phyloP scores from a whole-genome alignment of 2,888 invertebrate species.

The Camptogramma bilineatum region DNA sequence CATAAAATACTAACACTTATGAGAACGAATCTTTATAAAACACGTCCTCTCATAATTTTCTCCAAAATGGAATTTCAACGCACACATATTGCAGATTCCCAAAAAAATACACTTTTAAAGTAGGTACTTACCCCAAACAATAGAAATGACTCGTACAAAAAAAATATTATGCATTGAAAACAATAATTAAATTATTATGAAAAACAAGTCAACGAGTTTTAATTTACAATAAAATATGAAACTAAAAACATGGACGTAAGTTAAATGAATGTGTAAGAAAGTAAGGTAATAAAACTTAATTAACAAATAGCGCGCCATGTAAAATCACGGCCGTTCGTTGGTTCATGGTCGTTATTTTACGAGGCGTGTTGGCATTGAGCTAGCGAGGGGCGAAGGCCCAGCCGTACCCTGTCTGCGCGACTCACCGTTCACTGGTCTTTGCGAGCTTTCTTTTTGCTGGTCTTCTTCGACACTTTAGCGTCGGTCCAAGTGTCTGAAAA shows the following conservation, averaged over 20 bases:
- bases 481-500: conserved; percentile 90
- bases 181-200: conserved; percentile 81
- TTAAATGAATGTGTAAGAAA: conserved; percentile 78
- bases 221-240: conserved; percentile 81
- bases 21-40: conserved; percentile 42
- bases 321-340: conserved; percentile 67
- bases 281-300: conserved; percentile 68
- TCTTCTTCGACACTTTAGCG: conserved; percentile 89
- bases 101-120: conserved; percentile 63
- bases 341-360: conserved; percentile 61
- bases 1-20: conserved; percentile 42
- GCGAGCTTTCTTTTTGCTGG: conserved; percentile 91
- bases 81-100: conserved; percentile 83
- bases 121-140: conserved; percentile 53
- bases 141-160: conserved; percentile 72
- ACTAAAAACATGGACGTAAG: conserved; percentile 83
- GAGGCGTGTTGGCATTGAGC: conserved; percentile 78
- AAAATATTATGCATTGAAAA: conserved; percentile 79
- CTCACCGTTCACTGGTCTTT: conserved; percentile 87
- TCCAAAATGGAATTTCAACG: conserved; percentile 46
- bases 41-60: conserved; percentile 34
- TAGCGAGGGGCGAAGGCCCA: conserved; percentile 63
- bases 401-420: conserved; percentile 58
- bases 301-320: conserved; percentile 77
- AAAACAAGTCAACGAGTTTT: conserved; percentile 76